A percentile compares a stretch with the other conserved stretches of the same genome.
phyloP scores from a whole-genome alignment of 2,888 invertebrate species.

The Drosophila acutilabella region DNA sequence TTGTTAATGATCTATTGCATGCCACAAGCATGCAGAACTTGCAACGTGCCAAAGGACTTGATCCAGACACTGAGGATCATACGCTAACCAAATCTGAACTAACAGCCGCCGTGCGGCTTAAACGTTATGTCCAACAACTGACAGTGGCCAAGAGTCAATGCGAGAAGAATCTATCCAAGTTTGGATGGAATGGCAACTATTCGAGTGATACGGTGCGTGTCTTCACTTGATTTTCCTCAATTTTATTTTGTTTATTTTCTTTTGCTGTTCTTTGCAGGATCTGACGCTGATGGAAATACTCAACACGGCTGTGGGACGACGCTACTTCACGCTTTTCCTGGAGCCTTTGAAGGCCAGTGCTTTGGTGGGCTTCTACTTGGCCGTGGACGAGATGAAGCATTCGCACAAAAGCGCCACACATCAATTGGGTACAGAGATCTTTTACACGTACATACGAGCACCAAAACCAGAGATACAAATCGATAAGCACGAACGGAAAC shows the following conservation, averaged over 20 bases:
- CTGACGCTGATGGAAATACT: conserved; percentile 90
- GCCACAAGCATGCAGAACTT: conserved; percentile 96
- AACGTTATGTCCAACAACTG: conserved; percentile 93
- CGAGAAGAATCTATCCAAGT: conserved; percentile 90
- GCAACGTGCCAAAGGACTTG: conserved; percentile 91
- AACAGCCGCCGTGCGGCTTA: conserved; percentile 92
- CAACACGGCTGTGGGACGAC: conserved; percentile 92
- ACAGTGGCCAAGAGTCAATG: conserved; percentile 93
- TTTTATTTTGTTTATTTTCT: neutral
- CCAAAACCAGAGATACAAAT: conserved; percentile 93
- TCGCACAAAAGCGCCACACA: conserved; percentile 92
- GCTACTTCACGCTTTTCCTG: conserved; percentile 92
- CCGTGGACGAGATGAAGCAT: conserved; percentile 92
- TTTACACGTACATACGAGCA: conserved; percentile 94
- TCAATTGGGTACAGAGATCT: conserved; percentile 95
- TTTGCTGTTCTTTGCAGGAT: conserved; percentile 85
- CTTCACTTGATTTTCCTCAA: no score
- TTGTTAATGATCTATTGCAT: conserved; percentile 97
- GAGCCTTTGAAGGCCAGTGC: conserved; percentile 93
- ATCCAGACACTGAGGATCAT: conserved; percentile 85
- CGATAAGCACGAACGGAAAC: conserved; percentile 91
- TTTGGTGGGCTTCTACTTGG: conserved; percentile 94
- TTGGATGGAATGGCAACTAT: conserved; percentile 92
- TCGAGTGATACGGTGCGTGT: conserved; percentile 84
- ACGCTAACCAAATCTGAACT: conserved; percentile 90